Evolutionary conservation across 1,140 invertebrate species (phyloP).

Genomic region (Drosophila kanapiae): DNA sequence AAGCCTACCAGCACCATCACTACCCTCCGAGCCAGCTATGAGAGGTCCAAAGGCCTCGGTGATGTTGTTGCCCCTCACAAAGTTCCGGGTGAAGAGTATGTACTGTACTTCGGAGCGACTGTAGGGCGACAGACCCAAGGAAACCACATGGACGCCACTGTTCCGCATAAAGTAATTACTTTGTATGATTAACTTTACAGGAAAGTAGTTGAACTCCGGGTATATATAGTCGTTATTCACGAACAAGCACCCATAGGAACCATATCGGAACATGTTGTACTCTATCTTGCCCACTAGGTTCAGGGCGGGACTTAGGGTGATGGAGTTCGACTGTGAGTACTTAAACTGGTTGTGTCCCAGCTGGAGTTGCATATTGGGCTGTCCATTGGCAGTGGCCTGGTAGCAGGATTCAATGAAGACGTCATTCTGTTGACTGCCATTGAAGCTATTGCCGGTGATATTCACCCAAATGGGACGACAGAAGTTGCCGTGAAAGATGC

Average conservation of each 20-base stretch:
- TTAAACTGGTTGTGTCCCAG: conserved; percentile 95
- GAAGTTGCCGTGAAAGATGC: conserved; percentile 93
- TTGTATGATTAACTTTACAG: conserved; percentile 91
- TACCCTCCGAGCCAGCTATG: conserved; percentile 87
- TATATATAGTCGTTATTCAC: conserved; percentile 91
- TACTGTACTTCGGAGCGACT: conserved; percentile 90
- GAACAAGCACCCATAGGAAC: conserved; percentile 93
- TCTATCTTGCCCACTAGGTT: conserved; percentile 93
- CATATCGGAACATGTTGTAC: conserved; percentile 94
- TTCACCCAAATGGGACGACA: conserved; percentile 92
- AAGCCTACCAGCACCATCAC: conserved; percentile 86
- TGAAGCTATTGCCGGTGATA: conserved; percentile 94
- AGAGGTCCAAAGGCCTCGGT: conserved; percentile 93
- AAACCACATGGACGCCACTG: conserved; percentile 94
- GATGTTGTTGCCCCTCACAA: conserved; percentile 94
- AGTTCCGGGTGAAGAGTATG: conserved; percentile 95
- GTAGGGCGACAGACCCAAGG: conserved; percentile 94
- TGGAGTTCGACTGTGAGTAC: conserved; percentile 90
- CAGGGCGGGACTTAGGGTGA: conserved; percentile 93
- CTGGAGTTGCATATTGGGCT: conserved; percentile 88
- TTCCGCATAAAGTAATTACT: conserved; percentile 96
- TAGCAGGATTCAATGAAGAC: conserved; percentile 93
- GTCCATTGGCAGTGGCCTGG: conserved; percentile 86
- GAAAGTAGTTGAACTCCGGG: conserved; percentile 91
- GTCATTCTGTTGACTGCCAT: conserved; percentile 90